Base-by-base conservation (phyloP, 2,797 vertebrate species). In the Xiphophorus birchmanni region DNA sequence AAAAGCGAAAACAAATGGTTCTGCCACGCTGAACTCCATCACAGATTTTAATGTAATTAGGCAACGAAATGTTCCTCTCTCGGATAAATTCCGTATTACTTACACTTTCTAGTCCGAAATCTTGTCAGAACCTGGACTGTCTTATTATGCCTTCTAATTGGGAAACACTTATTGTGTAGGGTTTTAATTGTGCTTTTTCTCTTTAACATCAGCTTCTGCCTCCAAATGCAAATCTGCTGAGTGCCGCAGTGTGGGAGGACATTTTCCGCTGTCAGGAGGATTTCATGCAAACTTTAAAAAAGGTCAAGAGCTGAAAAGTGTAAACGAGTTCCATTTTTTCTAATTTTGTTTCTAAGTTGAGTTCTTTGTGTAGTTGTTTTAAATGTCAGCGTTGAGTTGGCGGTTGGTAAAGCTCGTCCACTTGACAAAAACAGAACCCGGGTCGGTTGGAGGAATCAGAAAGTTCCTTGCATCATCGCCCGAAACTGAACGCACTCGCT, bases 251-350 rank as follows among this genome's bases (percentile, higher is more conserved):
- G 80, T 82, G 44, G 42, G 58, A 75, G 74, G 78, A 80, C 21
- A 63, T 65, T 42, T 17, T 88, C 29, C 50, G 73, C 84, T 63
- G 82, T 87, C 80, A 80, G 78, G 45, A 83, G 52, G 84, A 87
- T 88, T 89, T 84, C 76, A 84, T 71, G 83, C 63, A 86, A 88
- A 88, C 50, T 40, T 84, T 15, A 82, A 45, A 60, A 84, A 87
- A 86, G 78, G 80, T 82, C 81, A 82, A n/a, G 1, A 85, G 73
- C 45, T 56, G 52, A 47, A 78, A 86, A 78, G 81, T 80, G 52
- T 29, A 84, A 85, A 87, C 79, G 2, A 52, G 74, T 52, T 82
- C 65, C 73, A 58, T 86, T n/a, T 76, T 45, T 69, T 75, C 32
- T 35, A 10, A 52, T 13, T 26, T 32, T 32, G 1, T 32, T 32